phyloP scores from a whole-genome alignment of 1,140 invertebrate species.

The Melanaphis sacchari region DNA sequence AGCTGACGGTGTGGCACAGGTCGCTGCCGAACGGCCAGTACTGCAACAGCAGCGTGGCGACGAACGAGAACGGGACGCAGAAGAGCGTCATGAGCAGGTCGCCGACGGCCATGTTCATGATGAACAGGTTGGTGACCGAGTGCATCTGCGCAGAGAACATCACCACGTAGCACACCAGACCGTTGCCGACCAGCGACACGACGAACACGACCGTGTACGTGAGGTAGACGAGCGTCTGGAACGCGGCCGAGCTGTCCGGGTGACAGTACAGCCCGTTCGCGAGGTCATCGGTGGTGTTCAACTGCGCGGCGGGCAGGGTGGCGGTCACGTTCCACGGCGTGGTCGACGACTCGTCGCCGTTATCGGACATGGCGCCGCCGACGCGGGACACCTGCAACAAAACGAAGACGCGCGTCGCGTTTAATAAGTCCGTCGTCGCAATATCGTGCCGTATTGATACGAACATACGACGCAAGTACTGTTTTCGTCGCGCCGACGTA shows the following conservation, averaged over 20 bases:
- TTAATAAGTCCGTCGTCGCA: too few species aligned
- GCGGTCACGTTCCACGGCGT: background rate
- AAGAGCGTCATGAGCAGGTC: constrained; percentile 85
- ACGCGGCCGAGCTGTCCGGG: constrained; percentile 63
- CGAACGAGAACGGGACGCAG: constrained; percentile 86
- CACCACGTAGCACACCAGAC: constrained; percentile 83
- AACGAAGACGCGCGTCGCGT: background rate
- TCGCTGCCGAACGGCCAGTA: constrained; percentile 84
- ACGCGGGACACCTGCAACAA: background rate
- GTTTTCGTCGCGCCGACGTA: too few species aligned
- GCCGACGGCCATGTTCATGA: constrained; percentile 83
- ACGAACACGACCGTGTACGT: constrained; percentile 79
- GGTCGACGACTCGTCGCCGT: background rate
- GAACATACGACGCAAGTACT: too few species aligned
- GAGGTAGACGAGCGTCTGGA: constrained; percentile 73
- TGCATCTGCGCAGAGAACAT: constrained; percentile 79
- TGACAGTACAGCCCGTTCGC: background rate
- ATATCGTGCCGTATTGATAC: too few species aligned
- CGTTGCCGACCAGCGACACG: constrained; percentile 78
- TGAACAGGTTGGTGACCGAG: constrained; percentile 88
- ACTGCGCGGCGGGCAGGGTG: background rate
- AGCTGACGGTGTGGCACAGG: constrained; percentile 80
- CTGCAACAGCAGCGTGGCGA: constrained; percentile 75
- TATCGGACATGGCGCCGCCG: background rate
- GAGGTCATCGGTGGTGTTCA: background rate